A percentile compares a stretch with the other conserved stretches of the same genome.
These are phyloP conservation scores for Myathropa florea DNA, from an alignment of 2,888 invertebrate species.

Conservation along the genomic window DNA sequence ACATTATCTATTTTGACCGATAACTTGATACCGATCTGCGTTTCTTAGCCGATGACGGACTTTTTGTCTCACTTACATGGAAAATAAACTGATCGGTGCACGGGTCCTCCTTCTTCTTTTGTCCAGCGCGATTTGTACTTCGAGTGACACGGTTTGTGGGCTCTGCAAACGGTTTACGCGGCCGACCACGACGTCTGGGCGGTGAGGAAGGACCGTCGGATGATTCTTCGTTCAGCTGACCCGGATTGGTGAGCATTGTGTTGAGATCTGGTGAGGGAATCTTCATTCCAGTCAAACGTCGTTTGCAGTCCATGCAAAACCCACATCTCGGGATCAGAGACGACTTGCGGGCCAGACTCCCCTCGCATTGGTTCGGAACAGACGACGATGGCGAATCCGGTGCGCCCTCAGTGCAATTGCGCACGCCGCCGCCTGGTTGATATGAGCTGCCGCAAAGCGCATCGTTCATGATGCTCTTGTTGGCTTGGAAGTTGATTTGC, in stretches of 20 bases:
- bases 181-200: slow-evolving; percentile 45
- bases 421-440: slow-evolving; percentile 23
- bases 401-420: neutral
- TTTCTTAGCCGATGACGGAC: slow-evolving; percentile 31
- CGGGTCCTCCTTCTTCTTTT: slow-evolving; percentile 31
- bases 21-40: slow-evolving; percentile 31
- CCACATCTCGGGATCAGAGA: slow-evolving; percentile 48
- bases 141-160: slow-evolving; percentile 56
- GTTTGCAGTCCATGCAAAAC: slow-evolving; percentile 39
- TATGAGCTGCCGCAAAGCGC: neutral
- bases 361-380: slow-evolving; percentile 10
- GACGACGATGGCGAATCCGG: neutral
- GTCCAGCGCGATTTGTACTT: slow-evolving; percentile 45
- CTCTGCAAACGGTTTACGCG: slow-evolving; percentile 6
- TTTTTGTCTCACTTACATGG: slow-evolving; percentile 45
- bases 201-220: neutral
- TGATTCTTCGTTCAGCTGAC: neutral
- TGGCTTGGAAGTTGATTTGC: slow-evolving; percentile 53
- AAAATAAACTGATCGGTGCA: slow-evolving; percentile 12
- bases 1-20: neutral
- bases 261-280: slow-evolving; percentile 15
- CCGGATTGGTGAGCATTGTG: neutral
- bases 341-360: neutral
- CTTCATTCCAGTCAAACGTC: slow-evolving; percentile 38
- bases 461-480: slow-evolving; percentile 31